These are phyloP conservation scores for Teleogryllus oceanicus DNA, from an alignment of 2,888 invertebrate genomes.

Conservation along the genomic window DNA sequence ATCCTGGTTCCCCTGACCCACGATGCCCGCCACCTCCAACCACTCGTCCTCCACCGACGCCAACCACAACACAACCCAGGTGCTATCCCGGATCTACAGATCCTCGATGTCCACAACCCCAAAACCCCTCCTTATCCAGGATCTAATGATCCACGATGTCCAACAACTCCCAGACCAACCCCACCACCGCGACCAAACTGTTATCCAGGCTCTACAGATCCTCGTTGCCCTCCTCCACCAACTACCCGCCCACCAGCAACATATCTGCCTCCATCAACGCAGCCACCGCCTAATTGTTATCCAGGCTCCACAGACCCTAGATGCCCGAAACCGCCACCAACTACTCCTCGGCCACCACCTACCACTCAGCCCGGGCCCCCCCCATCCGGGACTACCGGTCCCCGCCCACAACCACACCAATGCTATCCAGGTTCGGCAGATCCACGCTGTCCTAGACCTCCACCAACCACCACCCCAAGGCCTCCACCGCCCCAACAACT, in stretches of 20 bases:
- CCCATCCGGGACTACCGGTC: too few species aligned
- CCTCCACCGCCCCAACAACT: slow-evolving; percentile 38
- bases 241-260: background rate
- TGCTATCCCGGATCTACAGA: slow-evolving; percentile 42
- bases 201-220: slow-evolving; percentile 43
- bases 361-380: too few species aligned
- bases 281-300: slow-evolving; percentile 40
- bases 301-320: slow-evolving; percentile 43
- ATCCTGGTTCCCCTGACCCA: slow-evolving; percentile 43
- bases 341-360: background rate
- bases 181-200: slow-evolving; percentile 42
- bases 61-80: slow-evolving; percentile 27
- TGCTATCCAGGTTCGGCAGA: slow-evolving; percentile 36
- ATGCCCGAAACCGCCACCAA: slow-evolving; percentile 37
- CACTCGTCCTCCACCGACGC: slow-evolving; percentile 30
- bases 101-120: slow-evolving; percentile 45
- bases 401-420: slow-evolving; percentile 36
- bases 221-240: slow-evolving; percentile 43
- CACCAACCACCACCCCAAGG: slow-evolving; percentile 38
- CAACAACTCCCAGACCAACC: slow-evolving; percentile 32
- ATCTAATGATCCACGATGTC: slow-evolving; percentile 33
- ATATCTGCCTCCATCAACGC: slow-evolving; percentile 34
- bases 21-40: slow-evolving; percentile 38
- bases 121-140: slow-evolving; percentile 37
- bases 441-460: slow-evolving; percentile 38